phyloP scores from a whole-genome alignment of 2,113 vertebrate species.

The Pitta sordida region DNA sequence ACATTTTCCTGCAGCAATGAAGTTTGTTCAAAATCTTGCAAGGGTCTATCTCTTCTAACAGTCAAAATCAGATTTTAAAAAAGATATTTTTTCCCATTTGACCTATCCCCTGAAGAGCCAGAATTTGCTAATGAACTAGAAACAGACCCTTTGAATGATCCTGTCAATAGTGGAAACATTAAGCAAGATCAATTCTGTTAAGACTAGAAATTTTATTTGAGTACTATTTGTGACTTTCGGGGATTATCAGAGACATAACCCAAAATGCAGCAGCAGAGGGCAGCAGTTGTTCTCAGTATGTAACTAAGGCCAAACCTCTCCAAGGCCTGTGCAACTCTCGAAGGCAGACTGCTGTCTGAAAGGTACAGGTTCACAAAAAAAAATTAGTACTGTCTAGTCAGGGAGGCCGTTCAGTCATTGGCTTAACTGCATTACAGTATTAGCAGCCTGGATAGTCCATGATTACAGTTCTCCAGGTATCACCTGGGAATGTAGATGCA shows the following conservation, averaged over 20 bases:
- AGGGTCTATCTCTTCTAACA: background rate
- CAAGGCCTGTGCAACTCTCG: background rate
- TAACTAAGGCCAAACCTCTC: background rate
- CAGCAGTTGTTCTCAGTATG: conserved; percentile 21
- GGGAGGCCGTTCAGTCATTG: background rate
- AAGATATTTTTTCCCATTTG: background rate
- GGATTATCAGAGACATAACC: background rate
- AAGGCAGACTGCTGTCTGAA: background rate
- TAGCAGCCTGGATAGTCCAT: background rate
- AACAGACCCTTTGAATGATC: background rate
- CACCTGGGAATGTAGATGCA: background rate
- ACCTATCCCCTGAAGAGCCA: background rate
- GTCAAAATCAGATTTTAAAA: background rate
- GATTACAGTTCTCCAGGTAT: background rate
- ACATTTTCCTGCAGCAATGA: background rate
- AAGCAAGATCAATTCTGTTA: background rate
- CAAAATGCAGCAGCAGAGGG: conserved; percentile 46
- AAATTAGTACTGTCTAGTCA: background rate
- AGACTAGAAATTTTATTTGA: background rate
- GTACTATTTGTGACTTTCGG: background rate
- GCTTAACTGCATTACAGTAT: background rate
- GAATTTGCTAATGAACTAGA: background rate
- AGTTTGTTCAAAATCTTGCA: background rate
- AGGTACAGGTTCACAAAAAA: background rate
- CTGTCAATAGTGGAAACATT: background rate